phyloP scores from a whole-genome alignment of 2,113 vertebrate species.

The Protobothrops flavoviridis region DNA sequence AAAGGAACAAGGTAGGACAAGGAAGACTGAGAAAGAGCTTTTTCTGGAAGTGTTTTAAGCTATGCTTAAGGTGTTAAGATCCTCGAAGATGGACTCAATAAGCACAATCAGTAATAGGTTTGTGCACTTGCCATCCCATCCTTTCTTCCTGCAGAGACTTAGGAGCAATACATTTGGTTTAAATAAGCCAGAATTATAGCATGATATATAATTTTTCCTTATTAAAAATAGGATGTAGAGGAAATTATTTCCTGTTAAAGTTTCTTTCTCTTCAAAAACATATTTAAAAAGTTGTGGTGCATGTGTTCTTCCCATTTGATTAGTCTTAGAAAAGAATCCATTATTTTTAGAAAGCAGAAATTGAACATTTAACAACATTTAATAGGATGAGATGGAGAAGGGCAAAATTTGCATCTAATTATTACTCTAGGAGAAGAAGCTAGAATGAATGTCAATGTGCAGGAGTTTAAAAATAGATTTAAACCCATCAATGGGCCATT shows the following conservation, averaged over 20 bases:
- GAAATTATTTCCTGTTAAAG: not conserved
- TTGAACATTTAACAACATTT: not conserved
- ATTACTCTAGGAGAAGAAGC: not conserved
- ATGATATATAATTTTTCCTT: not conserved
- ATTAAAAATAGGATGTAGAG: not conserved
- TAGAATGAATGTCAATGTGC: not conserved
- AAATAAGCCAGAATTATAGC: not conserved
- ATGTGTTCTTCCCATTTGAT: not conserved
- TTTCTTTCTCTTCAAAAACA: not conserved
- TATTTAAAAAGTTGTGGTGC: not conserved
- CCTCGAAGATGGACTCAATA: not conserved
- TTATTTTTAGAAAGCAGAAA: not conserved
- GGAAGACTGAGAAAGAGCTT: not conserved
- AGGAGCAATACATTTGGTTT: not conserved
- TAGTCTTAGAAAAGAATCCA: not conserved
- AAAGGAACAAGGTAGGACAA: not conserved
- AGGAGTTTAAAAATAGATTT: not conserved
- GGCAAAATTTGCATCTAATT: slow-evolving; percentile 19
- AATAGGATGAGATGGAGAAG: not conserved
- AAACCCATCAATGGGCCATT: not conserved
- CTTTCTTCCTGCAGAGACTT: not conserved
- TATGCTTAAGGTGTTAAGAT: not conserved
- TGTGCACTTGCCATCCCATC: not conserved
- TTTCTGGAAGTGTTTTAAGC: not conserved
- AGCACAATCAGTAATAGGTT: not conserved